Conservation (phyloP, 2,888 invertebrate species). For the Orthosia gracilis region DNA sequence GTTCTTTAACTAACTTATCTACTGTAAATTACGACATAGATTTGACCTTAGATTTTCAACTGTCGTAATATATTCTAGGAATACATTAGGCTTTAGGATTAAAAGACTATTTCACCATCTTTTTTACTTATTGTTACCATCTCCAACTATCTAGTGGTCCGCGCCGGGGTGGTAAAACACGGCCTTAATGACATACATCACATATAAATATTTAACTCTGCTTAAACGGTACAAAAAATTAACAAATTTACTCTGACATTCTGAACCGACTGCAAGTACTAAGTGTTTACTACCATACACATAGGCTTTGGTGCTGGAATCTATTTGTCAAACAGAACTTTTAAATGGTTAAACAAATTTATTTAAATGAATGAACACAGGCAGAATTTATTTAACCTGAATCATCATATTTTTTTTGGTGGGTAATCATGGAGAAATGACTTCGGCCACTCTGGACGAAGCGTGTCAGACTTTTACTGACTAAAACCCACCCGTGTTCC, state of each 20-base stretch:
- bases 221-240: neutral
- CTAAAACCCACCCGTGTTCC: too few relatives aligned
- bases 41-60: constrained; percentile 23
- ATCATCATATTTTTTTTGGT: too few relatives aligned
- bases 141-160: neutral
- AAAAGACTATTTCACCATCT: neutral
- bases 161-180: neutral
- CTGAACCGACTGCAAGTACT: constrained; percentile 10
- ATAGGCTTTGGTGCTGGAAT: neutral
- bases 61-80: constrained; percentile 5
- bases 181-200: neutral
- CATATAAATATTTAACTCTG: neutral
- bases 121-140: neutral
- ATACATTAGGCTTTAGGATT: neutral
- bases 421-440: too few relatives aligned
- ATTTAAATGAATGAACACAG: neutral
- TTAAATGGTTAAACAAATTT: neutral
- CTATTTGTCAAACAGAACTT: constrained; percentile 1
- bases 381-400: too few relatives aligned
- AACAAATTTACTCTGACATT: neutral
- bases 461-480: too few relatives aligned
- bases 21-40: constrained; percentile 20
- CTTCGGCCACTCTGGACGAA: too few relatives aligned
- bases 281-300: neutral
- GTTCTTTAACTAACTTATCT: constrained; percentile 1